Conservation (phyloP, 2,797 vertebrate genomes). For the Thripadectes ignobilis region DNA sequence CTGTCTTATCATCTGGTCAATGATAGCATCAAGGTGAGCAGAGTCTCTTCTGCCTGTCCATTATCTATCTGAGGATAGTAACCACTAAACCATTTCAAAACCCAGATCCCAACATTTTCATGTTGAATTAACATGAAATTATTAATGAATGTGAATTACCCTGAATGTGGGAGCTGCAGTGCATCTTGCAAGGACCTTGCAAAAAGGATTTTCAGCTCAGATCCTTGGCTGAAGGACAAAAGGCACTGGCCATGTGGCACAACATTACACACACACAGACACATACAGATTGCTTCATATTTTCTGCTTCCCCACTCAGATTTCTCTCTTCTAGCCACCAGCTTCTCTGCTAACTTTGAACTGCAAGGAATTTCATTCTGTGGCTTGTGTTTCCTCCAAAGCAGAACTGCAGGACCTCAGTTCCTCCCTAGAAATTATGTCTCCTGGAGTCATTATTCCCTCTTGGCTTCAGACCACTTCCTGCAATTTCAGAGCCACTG, state of each 20-base stretch:
- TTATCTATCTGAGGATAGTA: not conserved
- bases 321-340: not conserved
- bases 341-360: not conserved
- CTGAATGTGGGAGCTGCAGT: not conserved
- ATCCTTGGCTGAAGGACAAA: not conserved
- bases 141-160: not conserved
- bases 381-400: conserved; percentile 17
- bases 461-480: not conserved
- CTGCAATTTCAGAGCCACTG: conserved; percentile 35
- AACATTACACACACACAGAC: not conserved
- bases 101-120: not conserved
- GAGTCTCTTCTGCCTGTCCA: not conserved
- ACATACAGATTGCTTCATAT: not conserved
- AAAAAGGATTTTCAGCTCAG: not conserved
- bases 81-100: not conserved
- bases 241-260: not conserved
- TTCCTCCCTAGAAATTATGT: conserved; percentile 18
- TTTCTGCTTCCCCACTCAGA: not conserved
- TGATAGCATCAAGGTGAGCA: not conserved
- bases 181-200: not conserved
- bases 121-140: not conserved
- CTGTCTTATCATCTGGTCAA: not conserved
- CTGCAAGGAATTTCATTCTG: not conserved
- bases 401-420: not conserved
- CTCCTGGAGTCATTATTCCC: conserved; percentile 10